Base-by-base conservation (phyloP, 2,888 invertebrate genomes). In the Amiota minor region DNA sequence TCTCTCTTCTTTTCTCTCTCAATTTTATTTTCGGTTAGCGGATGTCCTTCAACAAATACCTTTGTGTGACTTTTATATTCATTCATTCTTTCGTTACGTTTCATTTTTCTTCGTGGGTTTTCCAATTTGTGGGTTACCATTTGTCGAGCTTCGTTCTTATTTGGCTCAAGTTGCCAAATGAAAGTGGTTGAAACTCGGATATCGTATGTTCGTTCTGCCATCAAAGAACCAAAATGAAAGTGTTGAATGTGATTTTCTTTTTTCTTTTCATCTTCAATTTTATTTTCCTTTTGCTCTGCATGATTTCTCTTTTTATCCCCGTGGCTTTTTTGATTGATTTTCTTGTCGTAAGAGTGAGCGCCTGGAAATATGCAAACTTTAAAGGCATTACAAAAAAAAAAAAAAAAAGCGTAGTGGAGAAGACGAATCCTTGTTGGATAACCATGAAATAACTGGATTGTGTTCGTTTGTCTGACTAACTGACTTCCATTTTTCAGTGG, bases 141-240 rank as follows among this genome's bases (percentile, higher is more conserved):
- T 35, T 35, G 35, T 35, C 35, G 35, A 6, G 6, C 35, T 6
- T 35, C 35, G 35, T 35, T 35, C 35, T 35, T 35, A 35, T 35
- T 2, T 35, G 35, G 35, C 35, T 35, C 35, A 35, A 35, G 35
- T 35, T 35, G 35, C 35, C 35, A 35, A 35, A 35, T 35, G 35
- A 35, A 35, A 35, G 35, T 35, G 35, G 35, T 35, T 35, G 35
- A 6, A 8, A 35, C 35, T 35, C 2, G 35, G 35, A 35, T 35
- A 23, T n/a, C n/a, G n/a, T 23, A 6, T 35, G 35, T 35, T 8
- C 35, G 35, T 6, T 35, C 6, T 8, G 35, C 35, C 35, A 35
- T 35, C 4, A 35, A 35, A 55, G 75, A 70, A 16, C 67, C 59
- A 70, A 78, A 75, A 70, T 56, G 65, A 65, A 65, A 65, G 65